Base-by-base conservation (phyloP, 2,797 vertebrate species). In the Sarcoramphus papa region DNA sequence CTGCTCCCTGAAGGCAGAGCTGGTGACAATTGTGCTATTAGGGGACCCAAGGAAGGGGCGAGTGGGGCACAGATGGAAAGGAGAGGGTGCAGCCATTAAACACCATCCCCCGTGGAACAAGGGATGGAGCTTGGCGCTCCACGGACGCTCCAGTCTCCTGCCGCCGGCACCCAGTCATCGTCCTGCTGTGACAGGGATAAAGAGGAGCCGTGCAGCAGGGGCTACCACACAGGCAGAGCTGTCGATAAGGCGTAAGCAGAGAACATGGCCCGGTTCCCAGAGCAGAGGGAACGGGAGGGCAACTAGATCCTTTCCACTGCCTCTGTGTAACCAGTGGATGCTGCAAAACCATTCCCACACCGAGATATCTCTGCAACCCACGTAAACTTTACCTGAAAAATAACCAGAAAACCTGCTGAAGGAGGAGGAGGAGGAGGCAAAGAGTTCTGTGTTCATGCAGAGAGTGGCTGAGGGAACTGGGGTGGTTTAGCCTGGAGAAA, bases 131-230 rank as follows among this genome's bases (percentile, higher is more conserved):
- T 19, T 4, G 11, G 54, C 14, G 9, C 45, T 14, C 14, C 4
- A 2, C 17, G 24, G 35, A 59, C 3, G 9, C 24, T 14, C 64
- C 23, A 7, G 43, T 33, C 53, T 13, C 43, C 33, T 12, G n/a
- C 23, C 5, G 6, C 28, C 3, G 2, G n/a, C 23, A 2, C 30
- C 30, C 65, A 30, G 54, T 6, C 30, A 1, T 3, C 10, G 67
- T n/a, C 24, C 45, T 30, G 45, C 78, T 41, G 45, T 3, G 6
- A 43, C 45, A 23, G 56, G 54, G 37, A 43, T 30, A 16, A 28
- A 9, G 56, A 70, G 56, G 47, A 51, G 67, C 37, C 9, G 11
- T 4, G 30, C 12, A 6, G 35, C 7, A 19, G 40, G 23, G 41
- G 40, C 45, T 33, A 12, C 3, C 9, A n/a, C 8, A 5, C 63